phyloP scores from a whole-genome alignment of 2,113 vertebrate species.

The Octodon degus region DNA sequence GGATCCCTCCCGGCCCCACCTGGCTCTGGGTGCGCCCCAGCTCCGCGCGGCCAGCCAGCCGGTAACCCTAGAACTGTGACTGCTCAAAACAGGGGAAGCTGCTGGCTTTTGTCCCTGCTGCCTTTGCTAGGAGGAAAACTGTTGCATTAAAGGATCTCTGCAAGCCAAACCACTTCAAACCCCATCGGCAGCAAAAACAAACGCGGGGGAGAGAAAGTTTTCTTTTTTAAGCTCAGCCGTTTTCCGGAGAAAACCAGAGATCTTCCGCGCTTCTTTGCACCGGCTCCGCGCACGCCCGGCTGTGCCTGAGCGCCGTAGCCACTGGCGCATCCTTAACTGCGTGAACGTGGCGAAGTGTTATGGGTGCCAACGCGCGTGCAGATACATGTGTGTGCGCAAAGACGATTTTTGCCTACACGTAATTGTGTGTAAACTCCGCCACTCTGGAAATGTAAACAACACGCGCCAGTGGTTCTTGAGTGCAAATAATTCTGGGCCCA shows the following conservation, averaged over 20 bases:
- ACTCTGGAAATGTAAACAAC: not conserved
- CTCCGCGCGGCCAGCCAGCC: too few species aligned
- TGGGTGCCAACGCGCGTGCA: not conserved
- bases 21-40: rapidly evolving
- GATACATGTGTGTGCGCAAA: not conserved
- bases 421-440: not conserved
- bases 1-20: constrained; percentile 3
- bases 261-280: too few species aligned
- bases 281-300: not conserved
- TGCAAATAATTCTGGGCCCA: not conserved
- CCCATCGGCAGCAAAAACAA: not conserved
- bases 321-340: too few species aligned
- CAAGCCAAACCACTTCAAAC: not conserved
- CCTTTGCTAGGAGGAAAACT: not conserved
- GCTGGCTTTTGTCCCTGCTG: not conserved
- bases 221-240: not conserved
- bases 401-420: not conserved
- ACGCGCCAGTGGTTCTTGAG: not conserved
- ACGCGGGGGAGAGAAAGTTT: rapidly evolving
- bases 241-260: not conserved
- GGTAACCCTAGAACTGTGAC: not conserved
- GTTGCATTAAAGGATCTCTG: not conserved
- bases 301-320: not conserved
- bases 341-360: not conserved
- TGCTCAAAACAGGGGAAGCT: not conserved